Base-by-base conservation (phyloP, 1,140 invertebrate genomes). In the Achatina immaculata region DNA sequence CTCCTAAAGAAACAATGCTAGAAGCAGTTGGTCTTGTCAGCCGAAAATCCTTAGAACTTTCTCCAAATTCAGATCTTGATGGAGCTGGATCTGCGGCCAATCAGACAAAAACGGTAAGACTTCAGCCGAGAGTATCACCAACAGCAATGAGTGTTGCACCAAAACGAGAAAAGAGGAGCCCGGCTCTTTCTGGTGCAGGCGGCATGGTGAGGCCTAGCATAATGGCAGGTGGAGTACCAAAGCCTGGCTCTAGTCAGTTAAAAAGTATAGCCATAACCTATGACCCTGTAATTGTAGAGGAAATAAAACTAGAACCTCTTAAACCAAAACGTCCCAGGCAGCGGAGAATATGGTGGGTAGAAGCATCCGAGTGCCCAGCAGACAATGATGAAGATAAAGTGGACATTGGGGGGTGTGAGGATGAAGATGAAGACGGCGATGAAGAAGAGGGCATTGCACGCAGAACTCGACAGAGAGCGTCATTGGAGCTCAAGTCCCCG, bases 1-100 rank as follows among this genome's bases (percentile, higher is more conserved):
- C 82, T 14, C 82, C 82, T 3, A 83, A 83, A 36, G 73, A 83
- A 62, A 81, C 82, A 14, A 78, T 83, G 82, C 69, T 83, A 66
- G 82, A 77, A 34, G 82, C 82, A 11, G 82, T 83, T 1, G 82
- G 82, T 0, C 79, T 83, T 14, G 75, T 83, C 14, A 83, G 82
- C 75, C 9, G 78, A 38, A 40, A 45, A 28, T 69, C 78, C 28
- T 34, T 80, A 40, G 66, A 80, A n/a, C 68, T 80, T 42, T 80
- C 78, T 14, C 78, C 78, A 38, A 36, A 80, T n/a, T 80, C 78
- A 40, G 78, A 80, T 7, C 14, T 40, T 14, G 78, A 72, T n/a
- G 40, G 21, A 28, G 40, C 43, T 6, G 36, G 73, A 24, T 34
- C 62, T 42, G 66, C 34, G 0, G 45, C 24, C 7, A 9, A 21